Conservation (phyloP, 2,797 vertebrate species). For the Betta splendens region DNA sequence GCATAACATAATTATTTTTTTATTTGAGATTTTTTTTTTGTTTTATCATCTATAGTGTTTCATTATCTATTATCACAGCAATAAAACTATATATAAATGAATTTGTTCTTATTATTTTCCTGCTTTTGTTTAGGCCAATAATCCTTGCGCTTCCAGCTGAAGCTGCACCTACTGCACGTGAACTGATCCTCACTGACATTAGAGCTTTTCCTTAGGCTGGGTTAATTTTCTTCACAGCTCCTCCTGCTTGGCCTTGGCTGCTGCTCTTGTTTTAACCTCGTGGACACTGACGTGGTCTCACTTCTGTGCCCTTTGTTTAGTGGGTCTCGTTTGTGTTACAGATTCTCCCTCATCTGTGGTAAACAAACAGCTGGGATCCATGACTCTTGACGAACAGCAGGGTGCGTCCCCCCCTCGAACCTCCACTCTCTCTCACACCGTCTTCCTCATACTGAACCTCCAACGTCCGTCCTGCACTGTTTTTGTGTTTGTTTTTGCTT, state of each 20-base stretch:
- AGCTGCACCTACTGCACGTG: constrained; percentile 15
- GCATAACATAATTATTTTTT: too few relatives aligned
- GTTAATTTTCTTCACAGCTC: constrained; percentile 33
- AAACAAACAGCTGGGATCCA: constrained; percentile 99
- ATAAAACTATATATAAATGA: too few relatives aligned
- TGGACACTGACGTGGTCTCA: constrained; percentile 41
- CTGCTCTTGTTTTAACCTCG: constrained; percentile 34
- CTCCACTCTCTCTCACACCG: constrained; percentile 21
- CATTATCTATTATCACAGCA: too few relatives aligned
- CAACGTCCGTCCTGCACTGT: constrained; percentile 12
- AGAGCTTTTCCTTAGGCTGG: constrained; percentile 20
- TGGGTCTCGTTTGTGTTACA: constrained; percentile 95
- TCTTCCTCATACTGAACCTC: constrained; percentile 10
- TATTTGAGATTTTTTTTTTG: too few relatives aligned
- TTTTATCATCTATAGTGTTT: too few relatives aligned
- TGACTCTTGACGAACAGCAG: constrained; percentile 97
- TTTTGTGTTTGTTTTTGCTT: constrained; percentile 19
- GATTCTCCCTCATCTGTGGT: constrained; percentile 98
- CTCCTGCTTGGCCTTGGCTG: constrained; percentile 40
- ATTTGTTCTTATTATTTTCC: constrained; percentile 2
- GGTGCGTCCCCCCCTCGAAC: constrained; percentile 86
- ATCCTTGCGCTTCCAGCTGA: constrained; percentile 25
- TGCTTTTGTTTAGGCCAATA: constrained; percentile 24
- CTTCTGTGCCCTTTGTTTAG: constrained; percentile 78
- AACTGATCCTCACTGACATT: constrained; percentile 6